Evolutionary conservation across 1,140 invertebrate species (phyloP), one percentile per base, ranked within the genome.

Genomic region (Pseudomyrmex gracilis): DNA sequence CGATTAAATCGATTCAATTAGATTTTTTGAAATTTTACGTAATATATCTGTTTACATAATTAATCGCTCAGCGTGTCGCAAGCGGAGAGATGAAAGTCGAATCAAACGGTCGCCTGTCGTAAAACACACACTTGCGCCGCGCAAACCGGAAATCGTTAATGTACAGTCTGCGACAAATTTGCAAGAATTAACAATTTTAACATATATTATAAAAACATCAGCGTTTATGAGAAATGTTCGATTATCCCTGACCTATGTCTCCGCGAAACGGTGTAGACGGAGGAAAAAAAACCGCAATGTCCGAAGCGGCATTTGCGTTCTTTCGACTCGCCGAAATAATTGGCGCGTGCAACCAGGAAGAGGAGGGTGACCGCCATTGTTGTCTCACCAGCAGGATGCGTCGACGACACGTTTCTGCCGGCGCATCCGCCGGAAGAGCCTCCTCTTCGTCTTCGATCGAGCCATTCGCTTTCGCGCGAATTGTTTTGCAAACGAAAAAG

Each of bases 381-480:
- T 64, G 85, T 88, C 87, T 84, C 85, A 84, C 71, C 68, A 64
- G 61, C 89, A 83, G 84, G 84, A 86, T 88, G 84, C 78, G 84
- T 90, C 84, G 83, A 82, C 82, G 87, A 91, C 89, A 87, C 85
- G 83, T 88, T 84, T 88, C 85, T 77, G 68, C 73, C 73, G 34
- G 67, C 73, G 82, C 90, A 91, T 91, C 90, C 90, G 90, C 86
- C 90, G 90, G 90, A 91, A 91, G 89, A 73, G 82, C 85, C 82
- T 85, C 73, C 85, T 86, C 71, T 82, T 78, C 78, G 84, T 85
- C 85, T 73, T 85, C 84, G 73, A 86, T 82, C 78, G 9, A 68
- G 13, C 17, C n/a, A 10, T 49, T 76, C 24, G 45, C 45, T 51
- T 51, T 45, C 45, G n/a, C 58, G 8, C 49, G n/a, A 4, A 45